Evolutionary conservation across 1,140 invertebrate genomes (phyloP).

Genomic region (Anastrepha ludens): DNA sequence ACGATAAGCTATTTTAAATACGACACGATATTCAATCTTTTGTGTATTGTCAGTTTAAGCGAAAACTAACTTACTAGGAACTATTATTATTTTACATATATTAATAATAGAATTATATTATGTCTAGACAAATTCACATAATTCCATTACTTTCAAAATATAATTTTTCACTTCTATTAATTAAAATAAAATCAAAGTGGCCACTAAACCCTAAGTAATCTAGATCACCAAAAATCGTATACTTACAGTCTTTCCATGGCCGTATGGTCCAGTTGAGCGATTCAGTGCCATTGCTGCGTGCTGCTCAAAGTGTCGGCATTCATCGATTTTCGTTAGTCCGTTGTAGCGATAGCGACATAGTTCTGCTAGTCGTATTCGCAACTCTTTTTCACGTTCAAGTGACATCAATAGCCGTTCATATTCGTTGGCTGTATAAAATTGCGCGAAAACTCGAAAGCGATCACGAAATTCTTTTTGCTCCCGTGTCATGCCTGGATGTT

Average conservation of each 20-base stretch:
- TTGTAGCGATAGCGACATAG: slow-evolving; percentile 87
- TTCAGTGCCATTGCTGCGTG: slow-evolving; percentile 77
- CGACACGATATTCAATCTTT: slow-evolving; percentile 59
- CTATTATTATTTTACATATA: background rate
- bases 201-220: background rate
- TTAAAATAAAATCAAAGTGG: background rate
- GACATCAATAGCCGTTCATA: slow-evolving; percentile 86
- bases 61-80: slow-evolving; percentile 54
- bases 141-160: too few relatives aligned
- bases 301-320: slow-evolving; percentile 89
- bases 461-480: slow-evolving; percentile 83
- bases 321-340: slow-evolving; percentile 86
- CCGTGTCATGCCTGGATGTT: slow-evolving; percentile 72
- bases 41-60: slow-evolving; percentile 57
- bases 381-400: slow-evolving; percentile 87
- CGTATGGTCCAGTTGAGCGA: slow-evolving; percentile 69
- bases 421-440: slow-evolving; percentile 90
- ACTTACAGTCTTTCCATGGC: slow-evolving; percentile 74
- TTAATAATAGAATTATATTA: too few relatives aligned
- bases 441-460: slow-evolving; percentile 87
- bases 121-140: too few relatives aligned
- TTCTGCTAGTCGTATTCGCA: slow-evolving; percentile 87
- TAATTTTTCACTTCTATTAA: too few relatives aligned
- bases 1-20: slow-evolving; percentile 46
- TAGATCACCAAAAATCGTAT: slow-evolving; percentile 58